Evolutionary conservation across 2,888 invertebrate genomes (phyloP), one percentile per base, ranked within the genome.

Genomic region (Teleiodes luculella): DNA sequence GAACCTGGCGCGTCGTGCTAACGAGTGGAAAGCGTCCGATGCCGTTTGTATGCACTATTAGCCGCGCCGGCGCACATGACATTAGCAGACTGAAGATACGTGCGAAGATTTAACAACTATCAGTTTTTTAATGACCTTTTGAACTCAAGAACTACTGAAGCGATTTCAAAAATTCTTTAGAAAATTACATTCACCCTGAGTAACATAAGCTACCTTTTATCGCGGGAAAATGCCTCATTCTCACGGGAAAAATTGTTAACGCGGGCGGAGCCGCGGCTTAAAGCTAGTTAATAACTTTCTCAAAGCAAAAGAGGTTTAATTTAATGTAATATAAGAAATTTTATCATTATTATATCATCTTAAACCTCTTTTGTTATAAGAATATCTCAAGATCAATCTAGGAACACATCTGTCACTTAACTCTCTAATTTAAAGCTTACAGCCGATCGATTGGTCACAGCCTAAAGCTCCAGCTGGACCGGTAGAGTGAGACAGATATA

Each of bases 401-500:
- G 11, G 35, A 28, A 58, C 36, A 28, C 49, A 49, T 33, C 10
- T 20, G 49, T 33, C 58, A 47, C 60, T 13, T 31, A n/a, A 37
- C 2, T 7, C 14, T 50, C 33, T 57, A 49, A 60, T 14, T 37
- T 45, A 46, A 62, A 49, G 37, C 37, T 37, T 28, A 28, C 49
- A 37, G 60, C 66, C 66, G 72, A 75, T 73, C 74, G 72, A 76
- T 78, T 69, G 70, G 64, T 71, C 62, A 67, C 65, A 65, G 57
- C 60, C 49, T 58, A 61, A 65, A 65, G 62, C 58, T 58, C 60
- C 65, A 65, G 62, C 57, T 58, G 62, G 61, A 50, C 33, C 60
- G 69, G 28, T 49, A 37, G 37, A 70, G 60, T 68, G 53, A 62
- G 61, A 58, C 35, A 58, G 60, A 71, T 60, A 53, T 57, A 30